These are phyloP conservation scores for Pseudomyrmex cubaensis DNA, from an alignment of 1,140 invertebrate genomes.

Conservation along the genomic window DNA sequence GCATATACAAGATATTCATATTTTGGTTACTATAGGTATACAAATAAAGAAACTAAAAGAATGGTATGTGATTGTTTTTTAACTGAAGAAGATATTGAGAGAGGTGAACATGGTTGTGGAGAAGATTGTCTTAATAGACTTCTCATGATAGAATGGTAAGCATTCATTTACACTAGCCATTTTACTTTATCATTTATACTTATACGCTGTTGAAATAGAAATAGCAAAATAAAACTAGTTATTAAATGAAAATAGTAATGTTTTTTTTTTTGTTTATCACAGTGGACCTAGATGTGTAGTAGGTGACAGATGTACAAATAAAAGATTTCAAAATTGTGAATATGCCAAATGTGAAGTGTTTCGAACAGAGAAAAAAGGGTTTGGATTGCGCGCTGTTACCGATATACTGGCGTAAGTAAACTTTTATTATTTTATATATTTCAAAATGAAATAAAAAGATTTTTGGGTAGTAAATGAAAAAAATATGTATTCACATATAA, in stretches of 20 bases:
- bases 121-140: conserved; percentile 98
- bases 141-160: conserved; percentile 98
- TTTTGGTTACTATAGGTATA: conserved; percentile 85
- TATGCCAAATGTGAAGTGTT: conserved; percentile 95
- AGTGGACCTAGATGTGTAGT: conserved; percentile 96
- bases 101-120: conserved; percentile 95
- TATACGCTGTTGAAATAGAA: neutral
- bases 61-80: conserved; percentile 98
- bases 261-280: conserved; percentile 77
- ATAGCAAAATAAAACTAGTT: conserved; percentile 28
- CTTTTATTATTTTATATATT: neutral
- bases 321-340: conserved; percentile 95
- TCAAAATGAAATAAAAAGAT: conserved; percentile 10
- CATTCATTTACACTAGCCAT: conserved; percentile 53
- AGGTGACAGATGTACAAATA: conserved; percentile 96
- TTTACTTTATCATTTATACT: conserved; percentile 34
- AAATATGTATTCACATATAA: neutral
- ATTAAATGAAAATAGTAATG: neutral
- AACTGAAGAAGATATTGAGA: conserved; percentile 93
- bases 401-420: conserved; percentile 90
- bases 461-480: neutral
- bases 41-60: conserved; percentile 94
- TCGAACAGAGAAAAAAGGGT: conserved; percentile 96
- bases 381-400: conserved; percentile 93
- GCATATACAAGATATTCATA: conserved; percentile 16